Conservation (phyloP, 2,113 vertebrate genomes). For the Egretta garzetta region DNA sequence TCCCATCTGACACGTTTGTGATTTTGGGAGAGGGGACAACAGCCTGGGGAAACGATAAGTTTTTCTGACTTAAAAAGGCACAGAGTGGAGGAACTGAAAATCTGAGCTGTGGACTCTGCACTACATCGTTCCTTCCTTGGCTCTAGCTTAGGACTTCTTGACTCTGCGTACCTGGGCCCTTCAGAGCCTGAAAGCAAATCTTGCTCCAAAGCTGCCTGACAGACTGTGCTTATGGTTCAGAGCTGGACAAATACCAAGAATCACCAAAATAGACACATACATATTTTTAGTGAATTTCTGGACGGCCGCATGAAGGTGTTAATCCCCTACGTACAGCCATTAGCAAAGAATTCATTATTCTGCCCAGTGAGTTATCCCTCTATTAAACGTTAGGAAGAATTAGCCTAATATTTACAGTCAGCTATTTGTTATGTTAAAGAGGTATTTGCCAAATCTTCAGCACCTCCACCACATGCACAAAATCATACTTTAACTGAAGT, state of each 20-base stretch:
- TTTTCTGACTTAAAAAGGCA: neutral
- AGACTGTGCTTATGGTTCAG: neutral
- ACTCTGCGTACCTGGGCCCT: neutral
- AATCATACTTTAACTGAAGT: constrained; percentile 67
- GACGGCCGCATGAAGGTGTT: constrained; percentile 11
- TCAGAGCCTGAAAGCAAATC: neutral
- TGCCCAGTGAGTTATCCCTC: constrained; percentile 59
- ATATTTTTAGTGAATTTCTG: neutral
- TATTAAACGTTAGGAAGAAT: constrained; percentile 55
- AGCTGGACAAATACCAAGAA: neutral
- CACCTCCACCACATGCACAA: constrained; percentile 41
- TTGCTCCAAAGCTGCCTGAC: neutral
- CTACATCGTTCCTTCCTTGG: neutral
- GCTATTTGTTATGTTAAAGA: constrained; percentile 63
- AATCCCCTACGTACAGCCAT: neutral
- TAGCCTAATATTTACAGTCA: constrained; percentile 64
- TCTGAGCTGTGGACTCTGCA: neutral
- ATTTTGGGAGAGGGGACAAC: neutral
- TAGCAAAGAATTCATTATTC: constrained; percentile 60
- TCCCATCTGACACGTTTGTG: neutral
- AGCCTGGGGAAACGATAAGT: rapidly evolving
- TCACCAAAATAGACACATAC: neutral
- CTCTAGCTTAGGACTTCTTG: neutral
- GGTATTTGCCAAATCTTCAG: constrained; percentile 64
- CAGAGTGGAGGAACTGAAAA: neutral